A percentile compares a stretch with the other conserved stretches of the same genome.
These are phyloP conservation scores for Steinernema carpocapsae DNA, from an alignment of 2,888 invertebrate genomes.

Conservation along the genomic window DNA sequence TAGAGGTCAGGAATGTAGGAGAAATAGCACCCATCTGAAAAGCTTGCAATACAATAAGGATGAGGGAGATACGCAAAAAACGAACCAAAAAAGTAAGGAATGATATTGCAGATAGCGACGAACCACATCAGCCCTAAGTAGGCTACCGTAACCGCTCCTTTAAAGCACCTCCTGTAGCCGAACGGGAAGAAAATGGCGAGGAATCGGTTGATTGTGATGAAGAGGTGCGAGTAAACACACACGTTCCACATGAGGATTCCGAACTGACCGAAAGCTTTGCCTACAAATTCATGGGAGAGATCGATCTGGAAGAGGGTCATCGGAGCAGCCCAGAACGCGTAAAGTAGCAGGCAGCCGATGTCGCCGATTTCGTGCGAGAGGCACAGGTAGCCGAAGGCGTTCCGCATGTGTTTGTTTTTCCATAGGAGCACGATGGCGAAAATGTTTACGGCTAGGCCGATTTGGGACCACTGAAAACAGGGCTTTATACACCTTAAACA, in stretches of 20 bases:
- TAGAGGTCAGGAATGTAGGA: slow-evolving; percentile 41
- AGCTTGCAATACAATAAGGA: not conserved
- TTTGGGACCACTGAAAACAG: slow-evolving; percentile 2
- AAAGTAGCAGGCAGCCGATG: not conserved
- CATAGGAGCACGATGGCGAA: slow-evolving; percentile 8
- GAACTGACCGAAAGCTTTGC: slow-evolving; percentile 47
- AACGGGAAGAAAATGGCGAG: slow-evolving; percentile 47
- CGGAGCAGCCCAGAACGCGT: slow-evolving; percentile 18
- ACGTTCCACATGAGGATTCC: slow-evolving; percentile 55
- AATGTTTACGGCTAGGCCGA: not conserved
- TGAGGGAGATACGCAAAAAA: not conserved
- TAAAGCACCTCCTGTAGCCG: slow-evolving; percentile 34
- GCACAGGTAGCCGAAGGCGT: slow-evolving; percentile 28
- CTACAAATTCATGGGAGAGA: not conserved
- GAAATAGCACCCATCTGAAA: slow-evolving; percentile 43
- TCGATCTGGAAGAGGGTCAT: not conserved
- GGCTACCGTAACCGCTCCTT: slow-evolving; percentile 37
- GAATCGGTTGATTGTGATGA: slow-evolving; percentile 51
- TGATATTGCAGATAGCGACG: slow-evolving; percentile 44
- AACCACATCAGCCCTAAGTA: slow-evolving; percentile 46
- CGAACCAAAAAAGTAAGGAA: slow-evolving; percentile 50
- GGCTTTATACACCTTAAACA: not conserved
- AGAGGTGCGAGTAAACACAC: slow-evolving; percentile 51
- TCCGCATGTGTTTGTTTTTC: slow-evolving; percentile 7
- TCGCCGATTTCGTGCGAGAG: slow-evolving; percentile 23